Evolutionary conservation across 2,888 invertebrate genomes (phyloP), one percentile per base, ranked within the genome.

Genomic region (Argynnis bischoffii): DNA sequence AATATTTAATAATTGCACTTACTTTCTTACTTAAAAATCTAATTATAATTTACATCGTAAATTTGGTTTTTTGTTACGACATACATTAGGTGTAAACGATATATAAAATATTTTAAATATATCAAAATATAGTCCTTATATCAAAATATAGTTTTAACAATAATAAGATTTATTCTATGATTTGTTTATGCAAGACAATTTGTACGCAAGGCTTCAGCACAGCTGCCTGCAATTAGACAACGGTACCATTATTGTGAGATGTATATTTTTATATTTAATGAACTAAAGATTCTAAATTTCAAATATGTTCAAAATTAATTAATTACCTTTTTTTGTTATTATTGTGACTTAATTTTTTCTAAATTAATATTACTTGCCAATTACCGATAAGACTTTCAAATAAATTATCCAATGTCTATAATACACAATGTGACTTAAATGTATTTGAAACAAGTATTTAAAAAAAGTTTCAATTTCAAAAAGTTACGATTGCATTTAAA

Each of bases 181-280:
- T 47, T 50, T 15, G n/a, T 65, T 53, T 26, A 51, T 55, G 47
- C 46, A 60, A 16, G 31, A 15, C 31, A 46, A 48, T 31, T 46
- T 50, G 6, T 35, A 50, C 16, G 31, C 53, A 54, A 57, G 51
- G 60, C 57, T 31, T 64, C 64, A 67, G 50, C 54, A 57, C 59
- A 68, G 68, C 50, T 64, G 68, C 64, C 68, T 64, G 64, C 64
- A 55, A 55, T 48, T 31, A 41, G 47, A 59, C 16, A 59, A 59
- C 31, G 4, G 16, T 8, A 48, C 16, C 14, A 48, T 47, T n/a
- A 47, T 21, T 56, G 14, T 47, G 47, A 26, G 21, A 48, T 48
- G 13, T n/a, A 48, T 41, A 53, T 21, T 57, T 57, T 18, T 21
- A 41, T 11, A 41, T 11, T 41, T 11, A 11, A 8, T 6, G 6